Percentiles rank a stretch among this genome's conserved stretches.
Evolutionary conservation across 1,140 invertebrate genomes (phyloP).

Genomic region (Zaprionus lachaisei): DNA sequence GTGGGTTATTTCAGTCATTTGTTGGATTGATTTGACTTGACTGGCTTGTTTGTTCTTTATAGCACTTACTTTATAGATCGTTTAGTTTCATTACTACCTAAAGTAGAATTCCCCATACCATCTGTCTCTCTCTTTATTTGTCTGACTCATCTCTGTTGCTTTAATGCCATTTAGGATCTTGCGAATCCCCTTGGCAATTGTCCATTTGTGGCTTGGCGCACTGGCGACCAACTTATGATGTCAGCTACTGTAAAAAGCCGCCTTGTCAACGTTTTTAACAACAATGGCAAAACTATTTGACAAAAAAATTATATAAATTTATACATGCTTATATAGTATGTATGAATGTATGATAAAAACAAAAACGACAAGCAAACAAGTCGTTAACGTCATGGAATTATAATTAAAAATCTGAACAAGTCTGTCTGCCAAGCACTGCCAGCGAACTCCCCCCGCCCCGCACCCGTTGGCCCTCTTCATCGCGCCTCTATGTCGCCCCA

Average conservation of each 20-base stretch:
- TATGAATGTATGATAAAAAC: conserved; percentile 12
- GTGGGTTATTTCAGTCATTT: not conserved
- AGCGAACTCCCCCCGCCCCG: conserved; percentile 5
- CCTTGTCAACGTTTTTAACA: conserved; percentile 37
- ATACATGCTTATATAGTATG: not conserved
- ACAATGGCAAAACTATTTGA: conserved; percentile 41
- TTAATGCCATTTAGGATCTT: conserved; percentile 9
- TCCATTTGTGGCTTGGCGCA: conserved; percentile 26
- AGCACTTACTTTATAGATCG: not conserved
- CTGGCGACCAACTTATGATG: conserved; percentile 37
- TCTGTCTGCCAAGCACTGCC: conserved; percentile 31
- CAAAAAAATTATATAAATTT: conserved; percentile 7
- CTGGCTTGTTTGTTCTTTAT: not conserved
- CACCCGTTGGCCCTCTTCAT: not conserved
- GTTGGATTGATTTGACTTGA: not conserved
- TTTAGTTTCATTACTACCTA: not conserved
- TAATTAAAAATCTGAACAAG: conserved; percentile 53
- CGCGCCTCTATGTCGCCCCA: not conserved
- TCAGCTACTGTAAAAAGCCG: conserved; percentile 44
- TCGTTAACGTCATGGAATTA: conserved; percentile 59
- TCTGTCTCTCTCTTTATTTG: not conserved
- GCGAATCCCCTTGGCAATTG: conserved; percentile 30
- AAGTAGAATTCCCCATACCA: not conserved
- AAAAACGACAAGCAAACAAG: conserved; percentile 29
- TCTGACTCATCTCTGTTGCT: conserved; percentile 6